These are phyloP conservation scores for Enteromius anoplus DNA, from an alignment of 2,797 vertebrate species.

Conservation along the genomic window DNA sequence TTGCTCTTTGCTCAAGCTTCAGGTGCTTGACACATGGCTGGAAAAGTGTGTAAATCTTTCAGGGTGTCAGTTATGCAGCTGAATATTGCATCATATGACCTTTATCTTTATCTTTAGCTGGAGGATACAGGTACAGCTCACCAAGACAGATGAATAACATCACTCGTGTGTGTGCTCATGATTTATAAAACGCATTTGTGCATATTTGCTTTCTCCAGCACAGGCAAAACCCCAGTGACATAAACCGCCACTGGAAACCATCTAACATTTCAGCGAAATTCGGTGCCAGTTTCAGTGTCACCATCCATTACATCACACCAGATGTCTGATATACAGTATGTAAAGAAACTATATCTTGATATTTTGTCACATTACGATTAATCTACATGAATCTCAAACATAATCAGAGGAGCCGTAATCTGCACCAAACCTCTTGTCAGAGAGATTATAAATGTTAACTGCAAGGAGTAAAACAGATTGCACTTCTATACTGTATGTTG, in stretches of 20 bases:
- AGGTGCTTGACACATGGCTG: neutral
- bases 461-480: neutral
- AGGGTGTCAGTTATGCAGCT: neutral
- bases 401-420: neutral
- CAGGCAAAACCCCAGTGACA: neutral
- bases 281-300: neutral
- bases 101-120: neutral
- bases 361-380: neutral
- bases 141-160: neutral
- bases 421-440: neutral
- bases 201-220: neutral
- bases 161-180: neutral
- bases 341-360: neutral
- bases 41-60: neutral
- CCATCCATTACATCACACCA: neutral
- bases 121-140: constrained; percentile 2
- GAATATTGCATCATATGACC: constrained; percentile 11
- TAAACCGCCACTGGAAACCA: neutral
- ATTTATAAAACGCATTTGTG: neutral
- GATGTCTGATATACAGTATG: neutral
- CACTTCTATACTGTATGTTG: neutral
- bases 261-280: neutral
- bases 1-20: neutral
- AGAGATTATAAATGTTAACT: neutral
- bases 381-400: neutral